Percentiles rank a stretch among this genome's conserved stretches.
Evolutionary conservation across 2,113 vertebrate species (phyloP).

Genomic region (Pavo muticus): DNA sequence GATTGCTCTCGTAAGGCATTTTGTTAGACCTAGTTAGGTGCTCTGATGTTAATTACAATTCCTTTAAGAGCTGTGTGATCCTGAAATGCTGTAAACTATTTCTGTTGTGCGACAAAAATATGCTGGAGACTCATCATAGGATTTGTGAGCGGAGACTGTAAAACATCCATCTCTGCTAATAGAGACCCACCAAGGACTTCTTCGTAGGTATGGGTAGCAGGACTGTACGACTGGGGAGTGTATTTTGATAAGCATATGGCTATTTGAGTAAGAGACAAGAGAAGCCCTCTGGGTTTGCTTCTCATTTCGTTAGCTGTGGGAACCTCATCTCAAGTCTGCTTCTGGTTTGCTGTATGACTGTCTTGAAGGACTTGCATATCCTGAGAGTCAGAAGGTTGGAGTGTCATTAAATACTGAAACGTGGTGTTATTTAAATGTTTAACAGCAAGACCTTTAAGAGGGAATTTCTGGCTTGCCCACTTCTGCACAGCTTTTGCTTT

Average conservation of each 20-base stretch:
- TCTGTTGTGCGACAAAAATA: background rate
- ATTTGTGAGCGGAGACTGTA: background rate
- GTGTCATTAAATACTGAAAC: background rate
- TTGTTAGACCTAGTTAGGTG: background rate
- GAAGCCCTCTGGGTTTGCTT: background rate
- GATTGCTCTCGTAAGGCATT: background rate
- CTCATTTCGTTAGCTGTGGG: background rate
- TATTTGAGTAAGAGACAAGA: background rate
- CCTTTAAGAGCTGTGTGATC: background rate
- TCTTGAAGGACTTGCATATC: background rate
- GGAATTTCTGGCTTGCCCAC: no score
- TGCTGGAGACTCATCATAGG: background rate
- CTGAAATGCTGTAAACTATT: background rate
- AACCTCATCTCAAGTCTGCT: background rate
- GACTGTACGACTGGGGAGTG: background rate
- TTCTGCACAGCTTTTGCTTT: conserved; percentile 21
- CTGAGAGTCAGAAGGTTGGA: background rate
- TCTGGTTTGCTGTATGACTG: background rate
- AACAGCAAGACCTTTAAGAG: background rate
- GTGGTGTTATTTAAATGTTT: background rate
- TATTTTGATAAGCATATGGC: background rate
- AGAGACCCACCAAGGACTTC: background rate
- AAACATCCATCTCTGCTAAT: background rate
- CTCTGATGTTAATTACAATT: background rate
- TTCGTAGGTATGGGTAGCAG: background rate